phyloP scores from a whole-genome alignment of 2,797 vertebrate genomes.

The Poeciliopsis infans region DNA sequence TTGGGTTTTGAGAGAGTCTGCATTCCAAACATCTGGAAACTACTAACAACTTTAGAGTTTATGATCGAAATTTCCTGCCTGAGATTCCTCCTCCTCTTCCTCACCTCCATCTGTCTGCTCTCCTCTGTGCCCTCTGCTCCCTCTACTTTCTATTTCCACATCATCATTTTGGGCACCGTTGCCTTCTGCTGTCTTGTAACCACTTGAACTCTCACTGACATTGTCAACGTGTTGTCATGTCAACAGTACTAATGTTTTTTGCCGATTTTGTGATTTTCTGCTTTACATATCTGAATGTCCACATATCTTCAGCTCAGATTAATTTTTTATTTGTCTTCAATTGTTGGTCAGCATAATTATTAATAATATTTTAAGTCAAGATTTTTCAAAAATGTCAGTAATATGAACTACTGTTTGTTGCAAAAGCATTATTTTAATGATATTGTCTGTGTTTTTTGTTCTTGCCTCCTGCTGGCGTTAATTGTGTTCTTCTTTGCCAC shows the following conservation, averaged over 20 bases:
- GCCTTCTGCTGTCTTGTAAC: slow-evolving; percentile 40
- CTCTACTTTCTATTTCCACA: neutral
- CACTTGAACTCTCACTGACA: slow-evolving; percentile 49
- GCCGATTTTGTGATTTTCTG: neutral
- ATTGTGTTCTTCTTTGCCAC: neutral
- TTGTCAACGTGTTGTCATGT: slow-evolving; percentile 57
- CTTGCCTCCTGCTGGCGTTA: too few relatives aligned
- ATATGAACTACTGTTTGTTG: too few relatives aligned
- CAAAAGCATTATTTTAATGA: too few relatives aligned
- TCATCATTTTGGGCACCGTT: slow-evolving; percentile 1
- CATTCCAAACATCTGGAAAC: slow-evolving; percentile 6
- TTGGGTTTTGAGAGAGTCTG: neutral
- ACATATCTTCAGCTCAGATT: neutral
- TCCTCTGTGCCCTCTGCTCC: neutral
- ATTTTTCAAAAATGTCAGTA: too few relatives aligned
- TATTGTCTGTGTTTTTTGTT: too few relatives aligned
- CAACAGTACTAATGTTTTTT: slow-evolving; percentile 31
- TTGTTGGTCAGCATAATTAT: too few relatives aligned
- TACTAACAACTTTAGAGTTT: slow-evolving; percentile 7
- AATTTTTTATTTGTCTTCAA: slow-evolving; percentile 8
- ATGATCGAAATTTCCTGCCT: neutral
- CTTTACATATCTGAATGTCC: neutral
- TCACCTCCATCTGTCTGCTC: slow-evolving; percentile 1
- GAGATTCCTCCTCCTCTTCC: slow-evolving; percentile 9
- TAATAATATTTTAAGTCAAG: too few relatives aligned